A percentile compares a stretch with the other conserved stretches of the same genome.
These are phyloP conservation scores for Amphilophus citrinellus DNA, from an alignment of 2,113 vertebrate species.

Conservation along the genomic window DNA sequence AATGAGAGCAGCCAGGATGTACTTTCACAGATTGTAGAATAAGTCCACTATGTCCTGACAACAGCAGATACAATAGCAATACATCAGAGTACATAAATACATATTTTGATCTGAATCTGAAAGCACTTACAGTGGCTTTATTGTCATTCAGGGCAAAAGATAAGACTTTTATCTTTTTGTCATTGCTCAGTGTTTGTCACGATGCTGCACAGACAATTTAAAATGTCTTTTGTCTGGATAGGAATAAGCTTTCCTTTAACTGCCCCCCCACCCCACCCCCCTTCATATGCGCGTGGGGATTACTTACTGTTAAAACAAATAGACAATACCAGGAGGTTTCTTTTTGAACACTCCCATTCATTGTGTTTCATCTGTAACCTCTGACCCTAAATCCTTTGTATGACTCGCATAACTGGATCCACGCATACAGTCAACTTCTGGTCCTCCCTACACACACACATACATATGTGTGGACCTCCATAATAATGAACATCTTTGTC, in stretches of 20 bases:
- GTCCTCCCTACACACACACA: neutral
- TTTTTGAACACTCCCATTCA: conserved; percentile 22
- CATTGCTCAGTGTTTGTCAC: conserved; percentile 48
- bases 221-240: conserved; percentile 11
- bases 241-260: neutral
- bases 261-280: neutral
- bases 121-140: conserved; percentile 51
- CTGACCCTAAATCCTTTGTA: conserved; percentile 34
- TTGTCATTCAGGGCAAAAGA: conserved; percentile 47
- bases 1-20: conserved; percentile 30
- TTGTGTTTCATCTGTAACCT: conserved; percentile 56
- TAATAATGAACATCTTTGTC: conserved; percentile 7
- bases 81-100: conserved; percentile 56
- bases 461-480: neutral
- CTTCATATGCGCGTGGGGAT: conserved; percentile 13
- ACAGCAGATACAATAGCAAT: conserved; percentile 15
- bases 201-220: conserved; percentile 3
- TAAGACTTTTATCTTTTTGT: conserved; percentile 40
- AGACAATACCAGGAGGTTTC: conserved; percentile 45
- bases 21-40: conserved; percentile 48
- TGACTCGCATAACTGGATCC: conserved; percentile 44
- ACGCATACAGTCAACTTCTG: neutral
- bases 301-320: conserved; percentile 14
- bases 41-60: conserved; percentile 35
- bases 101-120: conserved; percentile 29